These are phyloP conservation scores for Heliconius melpomene DNA, from an alignment of 1,140 invertebrate species.

Conservation along the genomic window DNA sequence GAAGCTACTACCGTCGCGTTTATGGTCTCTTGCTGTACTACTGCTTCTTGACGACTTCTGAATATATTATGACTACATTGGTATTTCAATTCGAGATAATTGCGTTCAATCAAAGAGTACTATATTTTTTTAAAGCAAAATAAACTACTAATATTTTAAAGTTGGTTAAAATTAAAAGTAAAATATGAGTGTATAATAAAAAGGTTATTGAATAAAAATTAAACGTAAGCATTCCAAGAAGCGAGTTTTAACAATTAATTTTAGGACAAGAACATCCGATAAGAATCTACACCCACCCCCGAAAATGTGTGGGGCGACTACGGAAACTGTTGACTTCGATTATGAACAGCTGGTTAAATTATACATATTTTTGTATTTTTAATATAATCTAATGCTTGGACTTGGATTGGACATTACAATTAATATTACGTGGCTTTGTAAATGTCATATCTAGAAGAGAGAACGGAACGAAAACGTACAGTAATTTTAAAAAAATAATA, in stretches of 20 bases:
- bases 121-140: neutral
- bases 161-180: neutral
- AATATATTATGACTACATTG: no score
- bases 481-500: no score
- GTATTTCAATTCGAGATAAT: no score
- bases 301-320: conserved; percentile 9
- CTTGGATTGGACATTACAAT: no score
- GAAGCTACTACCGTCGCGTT: no score
- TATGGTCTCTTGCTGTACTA: no score
- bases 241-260: conserved; percentile 40
- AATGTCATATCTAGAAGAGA: no score
- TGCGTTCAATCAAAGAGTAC: no score
- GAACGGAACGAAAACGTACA: no score
- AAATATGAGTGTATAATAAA: conserved; percentile 13
- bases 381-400: no score
- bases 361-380: neutral
- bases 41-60: no score
- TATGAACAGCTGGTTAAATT: neutral
- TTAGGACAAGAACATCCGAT: conserved; percentile 42
- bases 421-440: no score
- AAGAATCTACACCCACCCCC: conserved; percentile 31
- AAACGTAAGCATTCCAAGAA: conserved; percentile 20
- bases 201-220: conserved; percentile 35
- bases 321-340: conserved; percentile 23
- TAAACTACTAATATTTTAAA: neutral